Evolutionary conservation across 1,140 invertebrate genomes (phyloP).

Genomic region (Holotrichia oblita): DNA sequence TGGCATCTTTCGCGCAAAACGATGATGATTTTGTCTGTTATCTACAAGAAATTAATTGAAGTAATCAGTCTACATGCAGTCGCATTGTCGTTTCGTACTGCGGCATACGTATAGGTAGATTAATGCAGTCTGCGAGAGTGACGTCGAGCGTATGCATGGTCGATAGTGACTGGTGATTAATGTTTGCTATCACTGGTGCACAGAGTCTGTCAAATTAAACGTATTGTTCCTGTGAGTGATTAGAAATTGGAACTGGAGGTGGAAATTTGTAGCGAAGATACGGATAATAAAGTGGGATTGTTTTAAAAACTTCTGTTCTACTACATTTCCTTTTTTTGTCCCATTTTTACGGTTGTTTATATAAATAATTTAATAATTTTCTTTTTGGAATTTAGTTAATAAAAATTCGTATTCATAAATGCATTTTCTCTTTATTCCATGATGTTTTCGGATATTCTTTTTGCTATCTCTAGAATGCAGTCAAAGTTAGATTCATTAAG

Average conservation of each 20-base stretch:
- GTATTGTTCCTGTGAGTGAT: conserved; percentile 2
- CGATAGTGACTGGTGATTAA: conserved; percentile 1
- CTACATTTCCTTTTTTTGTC: no score
- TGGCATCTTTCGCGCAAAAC: neutral
- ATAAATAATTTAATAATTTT: no score
- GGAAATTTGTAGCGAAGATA: neutral
- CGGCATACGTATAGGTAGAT: neutral
- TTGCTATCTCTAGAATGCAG: no score
- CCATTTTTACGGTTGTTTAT: no score
- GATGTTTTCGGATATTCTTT: no score
- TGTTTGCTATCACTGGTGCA: neutral
- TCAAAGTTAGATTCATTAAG: no score
- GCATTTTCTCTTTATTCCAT: no score
- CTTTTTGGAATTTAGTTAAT: no score
- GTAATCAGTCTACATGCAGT: conserved; percentile 17
- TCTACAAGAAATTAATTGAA: conserved; percentile 35
- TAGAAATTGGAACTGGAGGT: neutral
- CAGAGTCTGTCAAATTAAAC: conserved; percentile 8
- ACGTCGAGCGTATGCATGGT: neutral
- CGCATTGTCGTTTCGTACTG: neutral
- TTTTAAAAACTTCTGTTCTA: no score
- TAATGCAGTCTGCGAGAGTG: neutral
- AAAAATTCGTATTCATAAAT: no score
- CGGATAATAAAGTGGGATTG: neutral
- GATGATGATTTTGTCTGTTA: conserved; percentile 33